Percentiles rank a stretch among this genome's conserved stretches.
phyloP scores from a whole-genome alignment of 2,113 vertebrate species.

The Erpornis zantholeuca region DNA sequence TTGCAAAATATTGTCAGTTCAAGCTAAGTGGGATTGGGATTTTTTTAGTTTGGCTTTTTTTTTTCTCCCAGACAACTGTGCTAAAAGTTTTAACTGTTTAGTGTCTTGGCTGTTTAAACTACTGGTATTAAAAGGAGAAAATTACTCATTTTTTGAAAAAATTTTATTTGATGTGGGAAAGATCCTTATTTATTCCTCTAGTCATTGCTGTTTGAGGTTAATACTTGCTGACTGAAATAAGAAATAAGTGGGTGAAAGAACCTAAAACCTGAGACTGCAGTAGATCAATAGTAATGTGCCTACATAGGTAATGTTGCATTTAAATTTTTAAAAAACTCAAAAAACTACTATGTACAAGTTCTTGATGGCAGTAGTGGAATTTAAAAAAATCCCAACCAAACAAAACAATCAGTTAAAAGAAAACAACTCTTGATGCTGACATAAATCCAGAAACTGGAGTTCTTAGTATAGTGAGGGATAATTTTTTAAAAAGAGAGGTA shows the following conservation, averaged over 20 bases:
- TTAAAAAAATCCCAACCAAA: neutral
- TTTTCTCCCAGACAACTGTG: neutral
- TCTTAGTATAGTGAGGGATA: neutral
- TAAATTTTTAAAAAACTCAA: neutral
- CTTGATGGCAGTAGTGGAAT: neutral
- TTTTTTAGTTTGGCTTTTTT: neutral
- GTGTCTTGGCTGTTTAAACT: neutral
- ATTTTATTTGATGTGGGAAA: neutral
- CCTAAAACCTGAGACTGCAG: neutral
- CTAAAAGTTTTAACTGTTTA: neutral
- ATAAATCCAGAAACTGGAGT: neutral
- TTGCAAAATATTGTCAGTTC: neutral
- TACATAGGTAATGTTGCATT: neutral
- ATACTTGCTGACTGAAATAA: neutral
- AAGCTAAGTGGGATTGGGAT: neutral
- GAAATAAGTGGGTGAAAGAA: neutral
- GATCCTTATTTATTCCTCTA: neutral
- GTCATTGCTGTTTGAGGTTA: neutral
- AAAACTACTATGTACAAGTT: neutral
- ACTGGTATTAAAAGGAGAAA: neutral
- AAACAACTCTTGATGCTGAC: fast-evolving
- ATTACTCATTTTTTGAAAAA: neutral
- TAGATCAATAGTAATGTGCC: neutral
- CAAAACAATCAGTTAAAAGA: neutral
- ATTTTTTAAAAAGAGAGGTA: neutral